Evolutionary conservation across 2,113 vertebrate genomes (phyloP).

Genomic region (Anhinga rufa): DNA sequence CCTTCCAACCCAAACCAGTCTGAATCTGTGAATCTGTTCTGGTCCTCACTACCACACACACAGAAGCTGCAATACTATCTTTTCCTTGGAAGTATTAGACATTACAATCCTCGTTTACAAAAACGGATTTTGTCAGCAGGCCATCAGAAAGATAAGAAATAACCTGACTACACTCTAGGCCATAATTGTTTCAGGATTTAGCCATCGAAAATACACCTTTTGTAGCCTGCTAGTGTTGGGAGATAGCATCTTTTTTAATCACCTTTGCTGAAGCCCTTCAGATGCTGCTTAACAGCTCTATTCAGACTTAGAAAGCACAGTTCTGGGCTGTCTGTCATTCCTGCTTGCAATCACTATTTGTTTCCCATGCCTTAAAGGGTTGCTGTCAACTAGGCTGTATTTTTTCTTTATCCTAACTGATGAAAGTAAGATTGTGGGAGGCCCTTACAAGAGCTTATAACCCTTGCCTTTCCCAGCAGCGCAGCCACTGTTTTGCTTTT

Average conservation of each 20-base stretch:
- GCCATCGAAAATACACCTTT: background rate
- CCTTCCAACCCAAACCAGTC: too few relatives aligned
- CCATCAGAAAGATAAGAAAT: slow-evolving; percentile 2
- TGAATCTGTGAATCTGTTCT: background rate
- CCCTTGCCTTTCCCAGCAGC: background rate
- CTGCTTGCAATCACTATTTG: background rate
- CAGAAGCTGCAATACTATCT: background rate
- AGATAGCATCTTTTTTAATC: slow-evolving; percentile 48
- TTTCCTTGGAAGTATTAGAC: slow-evolving; percentile 1
- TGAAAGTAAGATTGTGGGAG: background rate
- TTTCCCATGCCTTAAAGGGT: background rate
- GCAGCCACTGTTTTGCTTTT: background rate
- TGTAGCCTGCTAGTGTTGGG: background rate
- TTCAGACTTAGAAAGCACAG: background rate
- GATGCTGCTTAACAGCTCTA: slow-evolving; percentile 18
- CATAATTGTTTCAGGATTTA: slow-evolving; percentile 38
- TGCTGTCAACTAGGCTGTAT: slow-evolving; percentile 9
- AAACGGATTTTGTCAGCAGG: background rate
- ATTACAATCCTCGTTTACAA: background rate
- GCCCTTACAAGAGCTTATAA: background rate
- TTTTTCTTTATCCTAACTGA: background rate
- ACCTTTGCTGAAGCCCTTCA: slow-evolving; percentile 33
- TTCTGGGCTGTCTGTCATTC: slow-evolving; percentile 21
- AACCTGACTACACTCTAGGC: background rate
- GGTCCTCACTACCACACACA: background rate